Percentiles rank a stretch among this genome's conserved stretches.
These are phyloP conservation scores for Microcebus ravelobensis DNA, from an alignment of 2,113 vertebrate species.

Conservation along the genomic window DNA sequence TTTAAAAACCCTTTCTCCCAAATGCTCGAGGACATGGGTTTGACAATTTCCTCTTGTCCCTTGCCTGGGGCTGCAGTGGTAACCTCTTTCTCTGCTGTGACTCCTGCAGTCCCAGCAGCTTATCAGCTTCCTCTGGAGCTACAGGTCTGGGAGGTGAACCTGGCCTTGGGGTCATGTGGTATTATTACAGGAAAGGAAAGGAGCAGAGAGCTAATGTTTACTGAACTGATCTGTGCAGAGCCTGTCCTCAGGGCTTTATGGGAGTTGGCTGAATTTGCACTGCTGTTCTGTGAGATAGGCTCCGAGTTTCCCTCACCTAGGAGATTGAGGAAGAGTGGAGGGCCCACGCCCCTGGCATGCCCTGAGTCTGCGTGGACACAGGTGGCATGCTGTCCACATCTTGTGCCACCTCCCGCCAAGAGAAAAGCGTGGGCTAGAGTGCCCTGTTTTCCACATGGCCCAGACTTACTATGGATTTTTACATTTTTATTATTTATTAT, in stretches of 20 bases:
- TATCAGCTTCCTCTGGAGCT: too few relatives aligned
- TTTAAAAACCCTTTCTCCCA: too few relatives aligned
- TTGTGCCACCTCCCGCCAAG: not conserved
- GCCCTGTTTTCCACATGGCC: not conserved
- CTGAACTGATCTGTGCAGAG: not conserved
- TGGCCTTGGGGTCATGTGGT: too few relatives aligned
- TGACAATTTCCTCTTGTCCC: too few relatives aligned
- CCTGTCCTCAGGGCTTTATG: not conserved
- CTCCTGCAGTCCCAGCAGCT: too few relatives aligned
- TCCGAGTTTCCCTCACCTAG: not conserved
- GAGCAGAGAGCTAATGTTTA: not conserved
- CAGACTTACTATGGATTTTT: not conserved
- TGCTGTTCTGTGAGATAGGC: not conserved
- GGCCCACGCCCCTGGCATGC: not conserved
- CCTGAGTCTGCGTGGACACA: not conserved
- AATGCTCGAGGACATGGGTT: too few relatives aligned
- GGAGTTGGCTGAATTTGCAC: not conserved
- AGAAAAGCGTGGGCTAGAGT: not conserved
- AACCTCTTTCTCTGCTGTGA: too few relatives aligned
- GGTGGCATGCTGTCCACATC: not conserved
- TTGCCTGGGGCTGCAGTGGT: too few relatives aligned
- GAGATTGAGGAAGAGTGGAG: not conserved
- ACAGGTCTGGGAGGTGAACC: too few relatives aligned
- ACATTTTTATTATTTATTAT: not conserved
- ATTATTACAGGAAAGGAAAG: not conserved